Evolutionary conservation across 2,113 vertebrate genomes (phyloP).

Genomic region (Brachirus orientalis): DNA sequence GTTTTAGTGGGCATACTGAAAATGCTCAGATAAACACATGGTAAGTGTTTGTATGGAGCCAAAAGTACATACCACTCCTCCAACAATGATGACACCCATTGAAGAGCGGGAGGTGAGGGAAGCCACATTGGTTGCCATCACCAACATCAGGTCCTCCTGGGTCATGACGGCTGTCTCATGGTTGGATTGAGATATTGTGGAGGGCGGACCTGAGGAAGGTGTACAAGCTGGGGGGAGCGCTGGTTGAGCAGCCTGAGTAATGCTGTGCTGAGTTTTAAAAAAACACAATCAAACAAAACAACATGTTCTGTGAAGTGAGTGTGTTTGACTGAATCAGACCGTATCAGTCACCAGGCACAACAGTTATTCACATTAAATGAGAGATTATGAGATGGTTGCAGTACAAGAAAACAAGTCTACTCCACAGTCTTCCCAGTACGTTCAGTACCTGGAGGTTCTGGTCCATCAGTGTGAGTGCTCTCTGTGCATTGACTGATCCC

Average conservation of each 20-base stretch:
- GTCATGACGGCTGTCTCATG: constrained; percentile 73
- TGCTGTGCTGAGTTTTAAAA: not conserved
- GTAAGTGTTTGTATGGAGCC: not conserved
- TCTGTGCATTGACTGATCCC: constrained; percentile 88
- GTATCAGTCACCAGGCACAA: not conserved
- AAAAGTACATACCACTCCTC: constrained; percentile 90
- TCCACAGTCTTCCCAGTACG: not conserved
- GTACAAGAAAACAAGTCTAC: not conserved
- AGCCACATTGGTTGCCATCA: constrained; percentile 86
- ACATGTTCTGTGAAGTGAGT: not conserved
- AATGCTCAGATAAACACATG: too few species aligned
- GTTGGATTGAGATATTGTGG: constrained; percentile 39
- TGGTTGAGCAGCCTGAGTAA: constrained; percentile 81
- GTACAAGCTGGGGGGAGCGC: constrained; percentile 79
- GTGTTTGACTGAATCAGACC: not conserved
- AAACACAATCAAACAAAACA: not conserved
- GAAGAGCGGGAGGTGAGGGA: constrained; percentile 93
- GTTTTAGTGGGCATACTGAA: not conserved
- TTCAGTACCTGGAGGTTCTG: constrained; percentile 83
- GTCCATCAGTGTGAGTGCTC: constrained; percentile 87
- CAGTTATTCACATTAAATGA: too few species aligned
- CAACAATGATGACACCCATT: constrained; percentile 89
- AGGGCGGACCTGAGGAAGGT: constrained; percentile 80
- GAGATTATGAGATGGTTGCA: too few species aligned
- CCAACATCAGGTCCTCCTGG: constrained; percentile 91